A percentile compares a stretch with the other conserved stretches of the same genome.
Conservation (phyloP, 1,140 invertebrate species). For the honey bee (Apis mellifera) region DNA sequence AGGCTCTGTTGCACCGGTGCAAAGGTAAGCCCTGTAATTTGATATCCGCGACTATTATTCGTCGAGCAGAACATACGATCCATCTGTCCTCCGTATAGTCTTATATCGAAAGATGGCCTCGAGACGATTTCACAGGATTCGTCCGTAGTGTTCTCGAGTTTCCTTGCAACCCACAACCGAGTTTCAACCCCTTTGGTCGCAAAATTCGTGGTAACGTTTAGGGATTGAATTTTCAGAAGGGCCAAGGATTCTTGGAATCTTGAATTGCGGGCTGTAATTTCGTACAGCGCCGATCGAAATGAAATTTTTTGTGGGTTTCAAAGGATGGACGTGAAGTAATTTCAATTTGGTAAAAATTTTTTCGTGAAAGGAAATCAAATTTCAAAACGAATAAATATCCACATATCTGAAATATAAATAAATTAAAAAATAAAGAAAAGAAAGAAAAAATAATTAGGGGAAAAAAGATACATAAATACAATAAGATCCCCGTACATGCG, state of each 20-base stretch:
- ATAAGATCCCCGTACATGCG: too few species aligned
- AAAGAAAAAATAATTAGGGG: too few species aligned
- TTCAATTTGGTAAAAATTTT: too few species aligned
- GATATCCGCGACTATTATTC: slow-evolving; percentile 30
- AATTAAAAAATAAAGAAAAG: too few species aligned
- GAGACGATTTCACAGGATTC: not conserved
- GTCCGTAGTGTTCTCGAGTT: slow-evolving; percentile 13
- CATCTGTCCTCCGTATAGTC: not conserved
- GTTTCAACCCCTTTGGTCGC: slow-evolving; percentile 20
- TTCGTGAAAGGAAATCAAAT: too few species aligned
- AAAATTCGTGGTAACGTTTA: not conserved
- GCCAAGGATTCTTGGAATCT: not conserved
- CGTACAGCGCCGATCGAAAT: too few species aligned
- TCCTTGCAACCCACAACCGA: not conserved
- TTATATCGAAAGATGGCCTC: not conserved
- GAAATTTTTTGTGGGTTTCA: too few species aligned
- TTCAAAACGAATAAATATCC: too few species aligned
- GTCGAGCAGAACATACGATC: slow-evolving; percentile 17
- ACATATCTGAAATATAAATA: too few species aligned
- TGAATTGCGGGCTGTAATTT: too few species aligned
- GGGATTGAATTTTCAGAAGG: not conserved
- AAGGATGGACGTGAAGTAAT: too few species aligned
- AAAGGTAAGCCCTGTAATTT: slow-evolving; percentile 80
- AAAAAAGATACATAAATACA: too few species aligned
- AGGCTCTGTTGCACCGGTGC: slow-evolving; percentile 87